These are phyloP conservation scores for Yponomeuta cagnagella DNA, from an alignment of 2,888 invertebrate species.

Conservation along the genomic window DNA sequence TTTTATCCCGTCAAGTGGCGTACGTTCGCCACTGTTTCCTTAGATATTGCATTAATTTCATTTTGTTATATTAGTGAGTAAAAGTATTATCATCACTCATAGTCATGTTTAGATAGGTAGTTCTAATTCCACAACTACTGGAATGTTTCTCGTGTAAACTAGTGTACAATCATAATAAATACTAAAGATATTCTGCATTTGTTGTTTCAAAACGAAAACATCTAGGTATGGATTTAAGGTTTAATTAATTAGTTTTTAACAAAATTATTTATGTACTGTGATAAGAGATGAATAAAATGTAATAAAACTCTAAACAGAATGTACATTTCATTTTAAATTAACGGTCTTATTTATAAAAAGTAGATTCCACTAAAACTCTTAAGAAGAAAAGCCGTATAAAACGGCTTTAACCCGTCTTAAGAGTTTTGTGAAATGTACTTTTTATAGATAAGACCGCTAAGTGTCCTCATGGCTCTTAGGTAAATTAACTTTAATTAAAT, in stretches of 20 bases:
- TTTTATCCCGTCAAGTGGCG: too few species aligned
- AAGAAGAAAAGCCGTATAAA: too few species aligned
- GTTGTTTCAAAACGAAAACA: constrained; percentile 37
- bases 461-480: constrained; percentile 1
- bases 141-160: not conserved
- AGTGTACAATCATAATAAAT: not conserved
- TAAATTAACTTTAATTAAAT: not conserved
- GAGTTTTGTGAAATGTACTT: too few species aligned
- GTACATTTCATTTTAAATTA: not conserved
- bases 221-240: constrained; percentile 33
- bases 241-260: not conserved
- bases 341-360: too few species aligned
- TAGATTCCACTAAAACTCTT: too few species aligned
- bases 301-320: not conserved
- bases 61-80: not conserved
- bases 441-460: too few species aligned
- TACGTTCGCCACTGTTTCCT: not conserved
- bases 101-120: not conserved
- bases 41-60: not conserved
- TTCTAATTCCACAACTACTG: not conserved
- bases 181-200: constrained; percentile 2
- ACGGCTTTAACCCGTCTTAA: too few species aligned
- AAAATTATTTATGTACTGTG: constrained; percentile 35
- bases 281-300: constrained; percentile 26
- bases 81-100: not conserved